phyloP scores from a whole-genome alignment of 30 jellyfish, hydroid and myxozoan species.

The Cassiopea xamachana region DNA sequence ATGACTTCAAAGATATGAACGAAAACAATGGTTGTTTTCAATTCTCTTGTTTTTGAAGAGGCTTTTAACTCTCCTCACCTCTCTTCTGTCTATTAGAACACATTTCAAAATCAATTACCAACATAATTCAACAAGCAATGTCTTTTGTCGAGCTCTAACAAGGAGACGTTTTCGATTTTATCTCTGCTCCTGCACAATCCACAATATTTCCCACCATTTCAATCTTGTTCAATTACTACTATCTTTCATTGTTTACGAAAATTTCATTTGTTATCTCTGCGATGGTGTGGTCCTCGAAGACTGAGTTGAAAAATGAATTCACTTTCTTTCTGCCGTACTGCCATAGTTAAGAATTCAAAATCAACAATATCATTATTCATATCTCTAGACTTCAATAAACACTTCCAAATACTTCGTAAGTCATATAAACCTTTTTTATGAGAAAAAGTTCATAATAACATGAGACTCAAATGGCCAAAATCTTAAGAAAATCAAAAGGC shows the following conservation, averaged over 20 bases:
- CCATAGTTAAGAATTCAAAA: too few relatives aligned
- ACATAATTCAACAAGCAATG: neutral
- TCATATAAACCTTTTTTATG: too few relatives aligned
- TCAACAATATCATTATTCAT: too few relatives aligned
- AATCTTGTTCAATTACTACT: neutral
- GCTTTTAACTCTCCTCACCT: neutral
- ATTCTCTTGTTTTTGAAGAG: neutral
- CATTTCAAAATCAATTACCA: neutral
- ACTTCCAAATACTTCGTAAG: too few relatives aligned
- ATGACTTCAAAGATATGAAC: neutral
- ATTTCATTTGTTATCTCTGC: slow-evolving; percentile 13
- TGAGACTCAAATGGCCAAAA: too few relatives aligned
- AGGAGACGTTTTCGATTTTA: neutral
- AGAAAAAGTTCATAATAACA: too few relatives aligned
- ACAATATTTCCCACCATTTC: slow-evolving; percentile 13
- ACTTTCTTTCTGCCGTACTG: neutral
- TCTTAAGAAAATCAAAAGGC: too few relatives aligned
- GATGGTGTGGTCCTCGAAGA: neutral
- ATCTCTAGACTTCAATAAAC: too few relatives aligned
- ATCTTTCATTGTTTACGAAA: neutral
- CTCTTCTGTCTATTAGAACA: neutral
- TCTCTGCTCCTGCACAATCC: neutral
- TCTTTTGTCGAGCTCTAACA: neutral
- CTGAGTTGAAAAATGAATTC: neutral
- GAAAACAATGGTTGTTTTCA: neutral